These are phyloP conservation scores for Peribatodes rhomboidaria DNA, from an alignment of 2,888 invertebrate species.

Conservation along the genomic window DNA sequence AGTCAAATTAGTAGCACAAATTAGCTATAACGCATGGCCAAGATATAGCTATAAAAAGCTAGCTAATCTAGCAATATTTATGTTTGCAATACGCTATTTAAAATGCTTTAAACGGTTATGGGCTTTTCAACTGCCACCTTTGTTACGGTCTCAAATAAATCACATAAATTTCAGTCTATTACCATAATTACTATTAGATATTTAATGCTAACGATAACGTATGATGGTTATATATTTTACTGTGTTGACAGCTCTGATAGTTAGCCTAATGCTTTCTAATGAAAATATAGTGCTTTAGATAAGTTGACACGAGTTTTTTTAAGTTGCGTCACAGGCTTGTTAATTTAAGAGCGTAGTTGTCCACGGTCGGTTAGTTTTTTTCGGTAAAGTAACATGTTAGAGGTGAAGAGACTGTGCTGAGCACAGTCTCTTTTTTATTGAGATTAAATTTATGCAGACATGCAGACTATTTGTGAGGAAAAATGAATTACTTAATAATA, in stretches of 20 bases:
- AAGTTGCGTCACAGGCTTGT: conserved; percentile 12
- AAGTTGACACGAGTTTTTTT: conserved; percentile 26
- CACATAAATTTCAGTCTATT: conserved; percentile 59
- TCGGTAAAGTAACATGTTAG: too few relatives aligned
- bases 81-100: conserved; percentile 7
- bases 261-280: conserved; percentile 49
- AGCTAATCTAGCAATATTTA: conserved; percentile 5
- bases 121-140: conserved; percentile 50
- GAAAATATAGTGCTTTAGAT: conserved; percentile 50
- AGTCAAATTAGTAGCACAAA: background rate
- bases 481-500: too few relatives aligned
- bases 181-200: conserved; percentile 57
- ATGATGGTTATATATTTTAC: conserved; percentile 52
- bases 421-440: background rate
- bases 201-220: conserved; percentile 58
- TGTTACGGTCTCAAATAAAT: conserved; percentile 55
- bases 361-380: too few relatives aligned
- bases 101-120: conserved; percentile 23
- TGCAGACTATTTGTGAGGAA: background rate
- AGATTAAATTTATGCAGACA: background rate
- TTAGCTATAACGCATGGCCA: background rate
- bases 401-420: too few relatives aligned
- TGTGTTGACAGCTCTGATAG: conserved; percentile 53
- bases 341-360: conserved; percentile 4
- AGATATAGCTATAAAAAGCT: background rate